phyloP scores from a whole-genome alignment of 1,140 invertebrate genomes.

The Pseudomyrmex dendroicus region DNA sequence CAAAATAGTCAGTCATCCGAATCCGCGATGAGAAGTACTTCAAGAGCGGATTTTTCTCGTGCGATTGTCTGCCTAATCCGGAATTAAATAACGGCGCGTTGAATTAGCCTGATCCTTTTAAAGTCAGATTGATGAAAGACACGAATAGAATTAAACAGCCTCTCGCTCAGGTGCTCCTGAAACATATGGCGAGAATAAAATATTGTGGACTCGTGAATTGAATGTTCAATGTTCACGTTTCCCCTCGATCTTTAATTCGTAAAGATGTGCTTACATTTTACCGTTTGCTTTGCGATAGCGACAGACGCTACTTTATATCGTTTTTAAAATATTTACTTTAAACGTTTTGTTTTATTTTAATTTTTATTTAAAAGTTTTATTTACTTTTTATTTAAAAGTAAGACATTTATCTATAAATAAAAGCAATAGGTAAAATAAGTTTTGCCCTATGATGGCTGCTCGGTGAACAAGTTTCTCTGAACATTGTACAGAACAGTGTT shows the following conservation, averaged over 20 bases:
- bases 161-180: conserved; percentile 47
- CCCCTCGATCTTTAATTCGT: conserved; percentile 26
- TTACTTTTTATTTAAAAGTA: too few relatives aligned
- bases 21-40: conserved; percentile 22
- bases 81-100: conserved; percentile 59
- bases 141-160: conserved; percentile 59
- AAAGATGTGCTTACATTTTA: conserved; percentile 50
- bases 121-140: conserved; percentile 61
- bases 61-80: conserved; percentile 50
- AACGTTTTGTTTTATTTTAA: too few relatives aligned
- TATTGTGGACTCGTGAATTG: conserved; percentile 49
- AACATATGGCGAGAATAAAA: conserved; percentile 53
- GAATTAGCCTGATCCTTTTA: conserved; percentile 60
- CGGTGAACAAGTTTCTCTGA: too few relatives aligned
- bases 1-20: not conserved
- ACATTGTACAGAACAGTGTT: too few relatives aligned
- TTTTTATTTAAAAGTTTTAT: too few relatives aligned
- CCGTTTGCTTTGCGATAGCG: not conserved
- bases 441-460: too few relatives aligned
- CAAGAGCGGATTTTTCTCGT: conserved; percentile 27
- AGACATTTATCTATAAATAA: too few relatives aligned
- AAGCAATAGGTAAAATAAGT: too few relatives aligned
- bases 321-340: conserved; percentile 26
- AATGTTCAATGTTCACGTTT: conserved; percentile 49
- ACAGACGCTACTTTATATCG: not conserved